phyloP scores from a whole-genome alignment of 2,113 vertebrate genomes.

The Strix aluco region DNA sequence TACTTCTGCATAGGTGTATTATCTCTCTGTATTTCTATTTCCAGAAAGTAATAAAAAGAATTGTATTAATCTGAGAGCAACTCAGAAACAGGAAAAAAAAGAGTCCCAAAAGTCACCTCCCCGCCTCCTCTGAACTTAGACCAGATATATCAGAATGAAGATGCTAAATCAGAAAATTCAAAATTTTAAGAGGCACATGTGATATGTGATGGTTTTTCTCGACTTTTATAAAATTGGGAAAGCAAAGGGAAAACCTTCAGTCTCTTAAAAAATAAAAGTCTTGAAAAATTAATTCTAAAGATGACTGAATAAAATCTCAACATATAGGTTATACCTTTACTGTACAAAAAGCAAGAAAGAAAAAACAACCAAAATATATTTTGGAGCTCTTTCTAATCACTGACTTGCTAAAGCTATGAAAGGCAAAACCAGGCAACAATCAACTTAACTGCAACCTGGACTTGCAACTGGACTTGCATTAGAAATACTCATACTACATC shows the following conservation, averaged over 20 bases:
- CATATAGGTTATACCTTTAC: background rate
- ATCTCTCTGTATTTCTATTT: slow-evolving; percentile 15
- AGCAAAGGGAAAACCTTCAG: background rate
- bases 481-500: background rate
- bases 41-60: slow-evolving; percentile 31
- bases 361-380: background rate
- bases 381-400: background rate
- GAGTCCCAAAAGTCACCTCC: background rate
- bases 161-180: background rate
- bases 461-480: background rate
- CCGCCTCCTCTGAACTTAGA: background rate
- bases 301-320: background rate
- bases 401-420: background rate
- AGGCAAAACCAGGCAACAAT: background rate
- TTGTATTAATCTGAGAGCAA: background rate
- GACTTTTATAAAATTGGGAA: background rate
- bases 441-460: background rate
- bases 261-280: background rate
- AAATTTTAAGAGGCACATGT: background rate
- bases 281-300: background rate
- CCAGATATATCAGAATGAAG: background rate
- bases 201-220: background rate
- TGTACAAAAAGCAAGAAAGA: background rate
- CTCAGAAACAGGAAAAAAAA: background rate
- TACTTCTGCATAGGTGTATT: slow-evolving; percentile 26